phyloP scores from a whole-genome alignment of 2,888 invertebrate species.

The Hirudinaria manillensis region DNA sequence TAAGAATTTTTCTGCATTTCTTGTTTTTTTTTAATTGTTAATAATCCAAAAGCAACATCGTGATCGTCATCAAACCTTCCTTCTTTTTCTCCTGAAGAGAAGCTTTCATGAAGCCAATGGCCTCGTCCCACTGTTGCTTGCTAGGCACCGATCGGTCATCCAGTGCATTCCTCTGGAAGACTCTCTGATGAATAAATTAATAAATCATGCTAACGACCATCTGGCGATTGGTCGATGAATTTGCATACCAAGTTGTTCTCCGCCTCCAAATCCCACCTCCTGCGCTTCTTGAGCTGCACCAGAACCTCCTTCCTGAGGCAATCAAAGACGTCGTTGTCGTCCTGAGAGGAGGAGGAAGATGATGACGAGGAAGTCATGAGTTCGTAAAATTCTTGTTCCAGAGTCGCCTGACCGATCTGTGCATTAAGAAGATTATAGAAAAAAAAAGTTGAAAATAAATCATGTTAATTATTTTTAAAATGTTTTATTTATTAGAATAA shows the following conservation, averaged over 20 bases:
- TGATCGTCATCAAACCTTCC: slow-evolving; percentile 30
- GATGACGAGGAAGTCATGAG: slow-evolving; percentile 55
- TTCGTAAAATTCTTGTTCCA: slow-evolving; percentile 62
- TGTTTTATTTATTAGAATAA: too few species aligned
- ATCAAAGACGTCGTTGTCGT: slow-evolving; percentile 78
- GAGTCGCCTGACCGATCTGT: slow-evolving; percentile 75
- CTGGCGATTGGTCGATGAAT: background rate
- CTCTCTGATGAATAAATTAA: slow-evolving; percentile 51
- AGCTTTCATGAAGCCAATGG: slow-evolving; percentile 79
- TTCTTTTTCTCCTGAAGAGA: slow-evolving; percentile 72
- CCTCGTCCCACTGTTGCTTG: slow-evolving; percentile 85
- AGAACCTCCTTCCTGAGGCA: slow-evolving; percentile 80
- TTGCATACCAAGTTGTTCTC: slow-evolving; percentile 60
- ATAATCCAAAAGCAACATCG: background rate
- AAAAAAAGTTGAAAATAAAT: too few species aligned
- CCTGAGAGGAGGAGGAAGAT: slow-evolving; percentile 38
- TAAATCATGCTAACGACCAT: background rate
- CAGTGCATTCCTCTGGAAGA: slow-evolving; percentile 86
- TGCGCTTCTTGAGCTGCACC: slow-evolving; percentile 74
- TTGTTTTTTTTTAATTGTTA: too few species aligned
- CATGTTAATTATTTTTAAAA: too few species aligned
- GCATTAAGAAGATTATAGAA: background rate
- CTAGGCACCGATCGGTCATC: slow-evolving; percentile 81
- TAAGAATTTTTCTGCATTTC: too few species aligned
- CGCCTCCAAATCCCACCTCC: slow-evolving; percentile 86